phyloP scores from a whole-genome alignment of 2,113 vertebrate species.

The Pogonocichla stellata region DNA sequence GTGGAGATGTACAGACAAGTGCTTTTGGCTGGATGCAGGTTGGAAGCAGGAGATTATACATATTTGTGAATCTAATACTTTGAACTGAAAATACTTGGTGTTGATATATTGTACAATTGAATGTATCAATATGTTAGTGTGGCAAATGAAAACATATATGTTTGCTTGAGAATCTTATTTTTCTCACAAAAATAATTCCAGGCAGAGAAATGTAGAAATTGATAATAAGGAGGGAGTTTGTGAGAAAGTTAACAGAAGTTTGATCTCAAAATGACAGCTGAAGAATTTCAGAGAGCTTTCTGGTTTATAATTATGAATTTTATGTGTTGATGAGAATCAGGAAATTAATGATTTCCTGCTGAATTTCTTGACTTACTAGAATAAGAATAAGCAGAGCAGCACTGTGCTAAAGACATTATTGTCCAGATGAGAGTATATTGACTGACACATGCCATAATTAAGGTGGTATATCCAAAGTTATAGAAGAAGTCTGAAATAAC shows the following conservation, averaged over 20 bases:
- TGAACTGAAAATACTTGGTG: neutral
- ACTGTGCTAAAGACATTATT: neutral
- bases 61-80: neutral
- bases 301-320: neutral
- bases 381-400: neutral
- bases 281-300: neutral
- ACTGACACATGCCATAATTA: neutral
- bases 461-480: neutral
- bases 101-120: neutral
- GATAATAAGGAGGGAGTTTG: neutral
- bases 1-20: slow-evolving; percentile 99
- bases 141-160: neutral
- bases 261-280: neutral
- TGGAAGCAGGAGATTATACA: slow-evolving; percentile 8
- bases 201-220: neutral
- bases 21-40: slow-evolving; percentile 97
- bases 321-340: neutral
- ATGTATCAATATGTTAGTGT: neutral
- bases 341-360: neutral
- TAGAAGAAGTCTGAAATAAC: neutral
- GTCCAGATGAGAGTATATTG: neutral
- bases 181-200: neutral
- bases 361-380: neutral
- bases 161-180: neutral
- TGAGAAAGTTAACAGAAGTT: neutral